Evolutionary conservation across 2,113 vertebrate genomes (phyloP).

Genomic region (Istiophorus platypterus): DNA sequence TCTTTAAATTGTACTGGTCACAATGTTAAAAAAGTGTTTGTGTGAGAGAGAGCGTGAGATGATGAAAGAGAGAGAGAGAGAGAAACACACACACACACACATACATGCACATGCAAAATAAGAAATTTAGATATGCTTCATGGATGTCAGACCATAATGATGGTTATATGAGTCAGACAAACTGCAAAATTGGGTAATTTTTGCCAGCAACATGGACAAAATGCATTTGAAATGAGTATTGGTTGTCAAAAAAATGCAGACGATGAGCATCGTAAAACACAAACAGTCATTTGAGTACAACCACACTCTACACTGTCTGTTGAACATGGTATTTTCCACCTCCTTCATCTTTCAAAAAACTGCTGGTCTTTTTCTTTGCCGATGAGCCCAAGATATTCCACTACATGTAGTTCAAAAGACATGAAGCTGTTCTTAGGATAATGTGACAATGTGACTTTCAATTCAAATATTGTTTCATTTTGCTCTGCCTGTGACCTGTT

Average conservation of each 20-base stretch:
- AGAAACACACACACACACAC: too few species aligned
- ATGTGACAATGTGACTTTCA: background rate
- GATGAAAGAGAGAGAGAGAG: background rate
- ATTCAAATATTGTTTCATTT: conserved; percentile 17
- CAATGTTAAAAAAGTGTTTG: background rate
- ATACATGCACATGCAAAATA: too few species aligned
- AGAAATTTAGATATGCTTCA: conserved; percentile 25
- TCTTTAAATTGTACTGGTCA: too few species aligned
- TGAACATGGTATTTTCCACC: conserved; percentile 47
- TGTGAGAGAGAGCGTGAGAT: background rate
- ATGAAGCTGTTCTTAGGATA: background rate
- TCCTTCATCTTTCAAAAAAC: conserved; percentile 6
- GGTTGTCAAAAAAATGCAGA: background rate
- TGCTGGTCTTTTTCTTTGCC: conserved; percentile 32
- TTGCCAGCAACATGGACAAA: too few species aligned
- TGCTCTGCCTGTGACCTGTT: conserved; percentile 11
- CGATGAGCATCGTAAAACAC: background rate
- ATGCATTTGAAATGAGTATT: too few species aligned
- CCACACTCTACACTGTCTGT: conserved; percentile 24
- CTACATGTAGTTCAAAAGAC: conserved; percentile 13
- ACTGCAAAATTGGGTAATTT: background rate
- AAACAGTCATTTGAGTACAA: conserved; percentile 18
- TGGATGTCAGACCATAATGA: conserved; percentile 14
- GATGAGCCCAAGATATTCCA: conserved; percentile 38
- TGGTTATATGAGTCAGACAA: background rate